A percentile compares a stretch with the other conserved stretches of the same genome.
These are phyloP conservation scores for Uropetala carovei DNA, from an alignment of 2,888 invertebrate genomes.

Conservation along the genomic window DNA sequence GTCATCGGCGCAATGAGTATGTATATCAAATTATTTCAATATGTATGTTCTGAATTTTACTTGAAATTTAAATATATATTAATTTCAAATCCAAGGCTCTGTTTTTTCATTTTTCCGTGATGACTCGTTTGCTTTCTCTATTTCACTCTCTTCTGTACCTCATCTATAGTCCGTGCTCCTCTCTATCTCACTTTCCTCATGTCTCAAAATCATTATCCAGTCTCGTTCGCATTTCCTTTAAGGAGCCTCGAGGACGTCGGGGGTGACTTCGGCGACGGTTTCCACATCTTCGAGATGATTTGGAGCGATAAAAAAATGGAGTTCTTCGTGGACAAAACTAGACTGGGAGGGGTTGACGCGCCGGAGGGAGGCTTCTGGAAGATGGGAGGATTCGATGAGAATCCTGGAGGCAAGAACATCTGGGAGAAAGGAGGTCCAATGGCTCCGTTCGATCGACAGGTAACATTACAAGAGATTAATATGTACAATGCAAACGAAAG, in stretches of 20 bases:
- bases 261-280: slow-evolving; percentile 69
- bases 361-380: slow-evolving; percentile 68
- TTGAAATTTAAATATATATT: too few species aligned
- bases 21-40: too few species aligned
- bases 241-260: slow-evolving; percentile 67
- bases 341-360: slow-evolving; percentile 64
- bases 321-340: slow-evolving; percentile 66
- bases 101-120: too few species aligned
- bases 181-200: too few species aligned
- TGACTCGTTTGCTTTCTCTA: too few species aligned
- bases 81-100: too few species aligned
- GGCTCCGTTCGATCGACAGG: slow-evolving; percentile 70
- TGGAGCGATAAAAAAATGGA: slow-evolving; percentile 70
- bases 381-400: slow-evolving; percentile 67
- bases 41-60: too few species aligned
- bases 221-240: neutral
- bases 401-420: slow-evolving; percentile 68
- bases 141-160: too few species aligned
- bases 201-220: too few species aligned
- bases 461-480: slow-evolving; percentile 4
- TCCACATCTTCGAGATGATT: slow-evolving; percentile 70
- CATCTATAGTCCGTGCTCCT: too few species aligned
- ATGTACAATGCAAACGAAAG: too few species aligned
- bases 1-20: too few species aligned
- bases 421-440: slow-evolving; percentile 69